These are phyloP conservation scores for Pachyrhynchus sulphureomaculatus DNA, from an alignment of 1,140 invertebrate species.

Conservation along the genomic window DNA sequence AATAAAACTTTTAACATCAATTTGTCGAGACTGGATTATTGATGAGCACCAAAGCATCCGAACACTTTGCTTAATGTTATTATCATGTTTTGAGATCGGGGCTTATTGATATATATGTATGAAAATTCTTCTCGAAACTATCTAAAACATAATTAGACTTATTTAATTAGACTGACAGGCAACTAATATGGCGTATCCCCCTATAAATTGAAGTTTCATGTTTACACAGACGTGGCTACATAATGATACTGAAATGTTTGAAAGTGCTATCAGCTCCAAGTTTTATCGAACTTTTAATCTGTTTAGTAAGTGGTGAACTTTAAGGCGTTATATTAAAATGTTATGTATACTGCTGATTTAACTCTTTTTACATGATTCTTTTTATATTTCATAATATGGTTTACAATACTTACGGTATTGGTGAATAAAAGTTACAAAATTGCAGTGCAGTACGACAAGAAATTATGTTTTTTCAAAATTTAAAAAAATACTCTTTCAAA, in stretches of 20 bases:
- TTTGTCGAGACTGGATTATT: conserved; percentile 1
- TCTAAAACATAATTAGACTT: conserved; percentile 44
- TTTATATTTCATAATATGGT: too few relatives aligned
- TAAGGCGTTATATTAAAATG: conserved; percentile 27
- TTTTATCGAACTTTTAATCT: conserved; percentile 40
- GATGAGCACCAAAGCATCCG: neutral
- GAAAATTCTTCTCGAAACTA: conserved; percentile 34
- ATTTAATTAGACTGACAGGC: conserved; percentile 41
- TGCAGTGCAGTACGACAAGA: too few relatives aligned
- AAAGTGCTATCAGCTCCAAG: conserved; percentile 14
- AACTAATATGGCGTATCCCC: conserved; percentile 41
- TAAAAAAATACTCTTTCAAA: too few relatives aligned
- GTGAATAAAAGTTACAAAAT: too few relatives aligned
- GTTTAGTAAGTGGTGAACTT: conserved; percentile 37
- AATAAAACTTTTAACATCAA: conserved; percentile 14
- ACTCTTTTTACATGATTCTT: too few relatives aligned
- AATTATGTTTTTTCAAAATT: too few relatives aligned
- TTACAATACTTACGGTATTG: too few relatives aligned
- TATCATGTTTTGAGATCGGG: neutral
- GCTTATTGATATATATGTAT: conserved; percentile 10
- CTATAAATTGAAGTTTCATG: conserved; percentile 46
- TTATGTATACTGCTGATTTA: neutral
- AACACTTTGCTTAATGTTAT: conserved; percentile 9
- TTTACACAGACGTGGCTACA: conserved; percentile 35
- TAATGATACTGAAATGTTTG: conserved; percentile 39